Evolutionary conservation across 2,113 vertebrate species (phyloP), one percentile per base, ranked within the genome.

Genomic region (Phrynosoma blainvillii): DNA sequence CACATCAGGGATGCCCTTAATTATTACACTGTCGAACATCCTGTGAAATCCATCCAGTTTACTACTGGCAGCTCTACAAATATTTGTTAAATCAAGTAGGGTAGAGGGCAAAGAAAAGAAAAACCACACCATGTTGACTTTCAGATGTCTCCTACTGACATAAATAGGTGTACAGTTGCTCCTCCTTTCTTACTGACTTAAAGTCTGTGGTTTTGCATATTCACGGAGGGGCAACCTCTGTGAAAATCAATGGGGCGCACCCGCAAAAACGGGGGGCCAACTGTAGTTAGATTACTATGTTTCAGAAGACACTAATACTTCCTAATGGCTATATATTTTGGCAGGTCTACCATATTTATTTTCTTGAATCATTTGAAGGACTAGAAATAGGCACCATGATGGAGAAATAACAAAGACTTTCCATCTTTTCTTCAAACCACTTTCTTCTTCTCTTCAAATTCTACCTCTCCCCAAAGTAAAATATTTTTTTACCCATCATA

Each of bases 1-100:
- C 86, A 84, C 32, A 90, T 83, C 42, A 83, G 25, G 40, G 25
- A 68, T 77, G 73, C 42, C 73, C 73, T 84, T 59, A 78, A 56
- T 88, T 88, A 88, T 66, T 32, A 25, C 82, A 30, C 16, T 84
- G 80, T 14, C 68, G 62, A 88, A 76, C 21, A 77, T 8, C 21
- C 42, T 88, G 30, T 68, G 47, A 70, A 47, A 83, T 36, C 36
- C 23, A 77, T 70, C 62, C 73, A 78, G 21, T 83, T 88, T 84
- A 77, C n/a, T 77, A 78, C 21, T 77, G 81, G 87, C 87, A 77
- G 73, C 14, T 77, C 47, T 78, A 78, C 80, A 78, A 47, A 54
- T 36, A 88, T 27, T 54, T n/a, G 36, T 88, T 59, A 77, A 74
- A 56, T 78, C 47, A 56, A 42, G 23, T 10, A 83, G 30, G 77